A percentile compares a stretch with the other conserved stretches of the same genome.
These are phyloP conservation scores for Dendrolimus pini DNA, from an alignment of 2,888 invertebrate species.

Conservation along the genomic window DNA sequence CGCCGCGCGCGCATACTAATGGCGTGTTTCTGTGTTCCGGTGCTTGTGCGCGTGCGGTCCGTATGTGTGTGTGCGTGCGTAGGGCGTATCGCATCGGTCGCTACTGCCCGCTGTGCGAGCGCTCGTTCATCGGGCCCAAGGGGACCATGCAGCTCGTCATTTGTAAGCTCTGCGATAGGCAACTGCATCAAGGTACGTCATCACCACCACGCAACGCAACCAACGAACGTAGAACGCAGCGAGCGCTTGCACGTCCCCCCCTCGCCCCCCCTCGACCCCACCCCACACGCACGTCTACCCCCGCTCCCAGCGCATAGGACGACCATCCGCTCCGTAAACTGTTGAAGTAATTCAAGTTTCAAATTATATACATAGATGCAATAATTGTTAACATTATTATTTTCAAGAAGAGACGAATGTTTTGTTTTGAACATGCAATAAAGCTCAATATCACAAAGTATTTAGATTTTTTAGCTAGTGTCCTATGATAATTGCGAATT, in stretches of 20 bases:
- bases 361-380: too few species aligned
- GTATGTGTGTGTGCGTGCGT: slow-evolving; percentile 67
- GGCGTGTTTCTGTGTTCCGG: slow-evolving; percentile 76
- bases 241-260: background rate
- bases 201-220: slow-evolving; percentile 20
- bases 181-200: slow-evolving; percentile 76
- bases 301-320: slow-evolving; percentile 11
- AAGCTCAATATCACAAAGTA: too few species aligned
- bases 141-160: slow-evolving; percentile 80
- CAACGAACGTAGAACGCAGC: slow-evolving; percentile 33
- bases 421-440: too few species aligned
- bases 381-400: too few species aligned
- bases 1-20: slow-evolving; percentile 46
- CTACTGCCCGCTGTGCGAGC: slow-evolving; percentile 83
- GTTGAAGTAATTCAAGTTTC: background rate
- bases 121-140: slow-evolving; percentile 81
- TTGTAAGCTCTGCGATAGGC: slow-evolving; percentile 77
- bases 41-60: slow-evolving; percentile 64
- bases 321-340: background rate
- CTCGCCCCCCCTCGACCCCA: background rate
- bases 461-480: too few species aligned
- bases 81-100: slow-evolving; percentile 84
- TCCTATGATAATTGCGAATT: too few species aligned
- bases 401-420: too few species aligned
- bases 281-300: slow-evolving; percentile 12